Base-by-base conservation (phyloP, 2,113 vertebrate species). In the Corydoras sp. region DNA sequence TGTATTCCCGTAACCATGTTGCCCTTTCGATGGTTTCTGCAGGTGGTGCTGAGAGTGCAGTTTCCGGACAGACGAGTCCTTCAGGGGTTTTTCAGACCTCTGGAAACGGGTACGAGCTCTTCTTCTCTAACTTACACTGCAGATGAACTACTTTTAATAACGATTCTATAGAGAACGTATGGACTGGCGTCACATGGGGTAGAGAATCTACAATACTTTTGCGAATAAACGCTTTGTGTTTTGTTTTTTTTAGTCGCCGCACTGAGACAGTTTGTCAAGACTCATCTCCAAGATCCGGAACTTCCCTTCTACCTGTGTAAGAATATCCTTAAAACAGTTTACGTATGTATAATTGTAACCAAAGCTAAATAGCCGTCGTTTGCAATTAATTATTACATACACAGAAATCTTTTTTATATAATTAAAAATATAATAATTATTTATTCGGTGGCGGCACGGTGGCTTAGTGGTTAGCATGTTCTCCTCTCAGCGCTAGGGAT, bases 31-130 rank as follows among this genome's bases (percentile, higher is more conserved):
- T 43, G 4, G 7, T 43, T 43, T 43, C 58, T n/a, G 70, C 80
- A 98, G 97, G 94, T 98, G 79, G 94, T 91, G 50, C 58, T 99
- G 76, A 91, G 97, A 81, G 84, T 98, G 79, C 90, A 88, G 78
- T 99, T 99, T 77, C 96, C 95, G 71, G 95, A 99, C 85, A 90
- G 94, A 58, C 83, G 91, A 11, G 84, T 97, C 78, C 86, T 99
- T 0, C 96, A 98, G 66, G 97, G 95, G 0, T 95, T 94, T 86
- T 99, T 98, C 83, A 84, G 78, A 63, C 93, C 94, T 11, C 80
- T 85, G 10, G 97, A 99, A 80, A 98, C 94, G 66, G 92, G 97
- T 98, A 79, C 13, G 83, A 82, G 4, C 49, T 5, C 10, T 43
- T 13, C 14, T 62, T 9, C 29, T 62, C 31, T 14, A 24, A 24